Percentiles rank a stretch among this genome's conserved stretches.
Conservation (phyloP, 2,113 vertebrate genomes). For the Caranx ignobilis region DNA sequence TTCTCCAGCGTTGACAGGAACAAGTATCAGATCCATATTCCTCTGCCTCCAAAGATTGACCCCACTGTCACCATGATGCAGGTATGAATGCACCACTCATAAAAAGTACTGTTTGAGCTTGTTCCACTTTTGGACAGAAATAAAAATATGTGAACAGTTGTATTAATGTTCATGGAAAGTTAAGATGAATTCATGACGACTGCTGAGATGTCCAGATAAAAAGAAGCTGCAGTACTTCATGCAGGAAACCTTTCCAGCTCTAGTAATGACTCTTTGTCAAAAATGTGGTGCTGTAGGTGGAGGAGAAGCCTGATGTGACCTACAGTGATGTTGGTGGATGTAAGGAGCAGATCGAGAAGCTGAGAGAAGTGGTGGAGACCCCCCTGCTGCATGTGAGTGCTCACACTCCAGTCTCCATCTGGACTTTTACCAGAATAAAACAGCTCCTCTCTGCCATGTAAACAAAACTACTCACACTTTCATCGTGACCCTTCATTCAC, state of each 20-base stretch:
- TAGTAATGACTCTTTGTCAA: background rate
- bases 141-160: background rate
- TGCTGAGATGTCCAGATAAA: too few relatives aligned
- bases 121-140: background rate
- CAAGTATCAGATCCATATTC: conserved; percentile 99
- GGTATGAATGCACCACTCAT: conserved; percentile 74
- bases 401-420: background rate
- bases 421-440: background rate
- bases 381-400: conserved; percentile 95
- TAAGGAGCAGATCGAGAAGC: conserved; percentile 99
- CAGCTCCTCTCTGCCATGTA: background rate
- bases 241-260: background rate
- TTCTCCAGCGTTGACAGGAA: conserved; percentile 94
- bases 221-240: background rate
- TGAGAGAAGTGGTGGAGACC: conserved; percentile 98
- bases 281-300: conserved; percentile 85
- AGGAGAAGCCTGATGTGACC: conserved; percentile 98
- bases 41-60: conserved; percentile 98
- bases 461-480: too few relatives aligned
- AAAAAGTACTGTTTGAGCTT: background rate
- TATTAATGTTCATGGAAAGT: background rate
- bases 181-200: too few relatives aligned
- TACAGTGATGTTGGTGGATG: conserved; percentile 99
- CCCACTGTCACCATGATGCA: conserved; percentile 99
- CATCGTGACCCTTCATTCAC: background rate